These are phyloP conservation scores for Orthosia gracilis DNA, from an alignment of 2,888 invertebrate genomes.

Conservation along the genomic window DNA sequence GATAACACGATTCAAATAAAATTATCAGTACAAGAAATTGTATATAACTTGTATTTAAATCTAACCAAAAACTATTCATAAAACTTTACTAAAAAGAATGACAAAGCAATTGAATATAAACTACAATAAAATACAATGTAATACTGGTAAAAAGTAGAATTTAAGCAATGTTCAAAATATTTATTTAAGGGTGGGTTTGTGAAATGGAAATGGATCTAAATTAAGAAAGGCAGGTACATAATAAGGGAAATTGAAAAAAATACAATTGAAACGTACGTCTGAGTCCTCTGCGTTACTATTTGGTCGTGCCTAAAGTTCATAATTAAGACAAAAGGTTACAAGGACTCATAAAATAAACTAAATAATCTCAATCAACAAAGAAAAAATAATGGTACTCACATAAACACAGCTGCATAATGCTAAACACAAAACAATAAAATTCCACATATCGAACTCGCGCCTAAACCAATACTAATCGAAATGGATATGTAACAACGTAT, in stretches of 20 bases:
- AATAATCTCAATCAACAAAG: neutral
- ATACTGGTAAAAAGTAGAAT: no score
- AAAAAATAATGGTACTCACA: conserved; percentile 33
- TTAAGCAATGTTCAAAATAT: no score
- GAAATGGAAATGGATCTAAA: no score
- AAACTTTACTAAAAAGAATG: no score
- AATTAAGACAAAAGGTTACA: neutral
- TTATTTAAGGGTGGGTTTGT: no score
- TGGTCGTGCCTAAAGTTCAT: conserved; percentile 11
- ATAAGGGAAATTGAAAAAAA: neutral
- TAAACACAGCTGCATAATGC: conserved; percentile 47
- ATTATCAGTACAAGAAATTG: no score
- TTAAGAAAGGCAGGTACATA: no score
- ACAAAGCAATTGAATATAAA: no score
- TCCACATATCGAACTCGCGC: conserved; percentile 45
- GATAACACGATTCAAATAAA: no score
- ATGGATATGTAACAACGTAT: conserved; percentile 37
- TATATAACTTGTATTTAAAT: neutral
- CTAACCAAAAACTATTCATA: neutral
- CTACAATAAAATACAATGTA: no score
- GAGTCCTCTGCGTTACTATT: neutral
- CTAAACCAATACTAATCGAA: conserved; percentile 53
- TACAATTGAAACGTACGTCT: neutral
- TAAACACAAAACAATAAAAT: conserved; percentile 45
- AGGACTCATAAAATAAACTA: neutral